Base-by-base conservation (phyloP, 2,113 vertebrate genomes). In the Furnarius figulus region DNA sequence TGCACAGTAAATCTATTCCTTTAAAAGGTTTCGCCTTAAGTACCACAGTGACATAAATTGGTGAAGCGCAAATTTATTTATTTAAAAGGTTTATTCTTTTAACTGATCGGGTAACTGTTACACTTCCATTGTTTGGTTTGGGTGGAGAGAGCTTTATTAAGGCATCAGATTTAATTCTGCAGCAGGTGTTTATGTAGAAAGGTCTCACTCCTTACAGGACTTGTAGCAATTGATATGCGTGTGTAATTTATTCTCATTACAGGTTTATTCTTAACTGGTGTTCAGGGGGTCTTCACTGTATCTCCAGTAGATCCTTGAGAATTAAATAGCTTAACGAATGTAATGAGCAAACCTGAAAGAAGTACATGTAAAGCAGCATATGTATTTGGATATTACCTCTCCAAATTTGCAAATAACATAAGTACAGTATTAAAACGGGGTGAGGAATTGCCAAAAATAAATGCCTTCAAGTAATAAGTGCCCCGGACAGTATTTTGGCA, bases 61-160 rank as follows among this genome's bases (percentile, higher is more conserved):
- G 97, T 87, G 95, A 91, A 96, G 97, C 65, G 6, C 95, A 97
- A 97, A 97, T 97, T 97, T 98, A 98, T 98, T 98, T 98, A 98
- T 98, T 97, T 98, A 98, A 98, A 97, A 97, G 97, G 97, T 97
- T 98, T 97, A 96, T 98, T 98, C 97, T 98, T 97, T 97, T 97
- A 98, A 97, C 97, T 96, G 95, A 83, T 96, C 5, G 71, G 93
- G 95, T 97, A 97, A 97, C 93, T 96, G 96, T 96, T 97, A 91
- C 58, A 93, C 85, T 90, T 95, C 94, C 96, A 92, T 96, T 97
- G 96, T 98, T 97, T 97, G 94, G 87, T 93, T 93, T 98, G 94
- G 47, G 86, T 84, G 84, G 85, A 87, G 67, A 75, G 55, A 59
- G 65, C 70, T 94, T 95, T 96, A 97, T 94, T 96, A 96, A 97